Evolutionary conservation across 2,888 invertebrate genomes (phyloP), one percentile per base, ranked within the genome.

Genomic region (Drosophila imparisetae): DNA sequence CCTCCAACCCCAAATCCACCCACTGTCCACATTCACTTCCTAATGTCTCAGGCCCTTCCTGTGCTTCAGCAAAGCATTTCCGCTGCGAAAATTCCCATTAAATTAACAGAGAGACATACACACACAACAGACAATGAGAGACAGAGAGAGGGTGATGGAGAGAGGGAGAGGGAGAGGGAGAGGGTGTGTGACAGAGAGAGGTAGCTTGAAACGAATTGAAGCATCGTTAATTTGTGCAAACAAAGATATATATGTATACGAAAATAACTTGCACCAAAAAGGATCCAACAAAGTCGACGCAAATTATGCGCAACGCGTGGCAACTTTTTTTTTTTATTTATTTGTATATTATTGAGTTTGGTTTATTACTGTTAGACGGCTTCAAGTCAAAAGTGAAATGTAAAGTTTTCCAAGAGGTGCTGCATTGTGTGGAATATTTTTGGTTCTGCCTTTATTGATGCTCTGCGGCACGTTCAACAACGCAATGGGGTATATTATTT

Each of bases 191-290:
- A 4, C 32, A 69, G 66, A 50, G 67, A 68, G 40, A 27, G 45
- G 49, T 34, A 18, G 24, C 64, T 42, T 72, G 60, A 72, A 72
- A 63, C 66, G 52, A 77, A 72, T 75, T 79, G 68, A 72, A 85
- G 85, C 86, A 80, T 79, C 88, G 81, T 87, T 85, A 87, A 85
- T 85, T 83, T 87, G 88, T 85, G 88, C 85, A 87, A 85, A 85
- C 88, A 85, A 85, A 75, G 54, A 63, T 68, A 48, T 55, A 36
- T 36, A 27, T 27, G 8, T 38, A 38, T 24, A 72, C 55, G 50
- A 75, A 70, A 70, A 72, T 66, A 60, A 52, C 64, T 65, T 40
- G 64, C 49, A 59, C 55, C 36, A 36, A 80, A 66, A 54, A 50
- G 11, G 45, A 55, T 49, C 64, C 50, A 42, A 34, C 45, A 40